A percentile compares a stretch with the other conserved stretches of the same genome.
These are phyloP conservation scores for Muraenolepis orangiensis DNA, from an alignment of 2,797 vertebrate species.

Conservation along the genomic window DNA sequence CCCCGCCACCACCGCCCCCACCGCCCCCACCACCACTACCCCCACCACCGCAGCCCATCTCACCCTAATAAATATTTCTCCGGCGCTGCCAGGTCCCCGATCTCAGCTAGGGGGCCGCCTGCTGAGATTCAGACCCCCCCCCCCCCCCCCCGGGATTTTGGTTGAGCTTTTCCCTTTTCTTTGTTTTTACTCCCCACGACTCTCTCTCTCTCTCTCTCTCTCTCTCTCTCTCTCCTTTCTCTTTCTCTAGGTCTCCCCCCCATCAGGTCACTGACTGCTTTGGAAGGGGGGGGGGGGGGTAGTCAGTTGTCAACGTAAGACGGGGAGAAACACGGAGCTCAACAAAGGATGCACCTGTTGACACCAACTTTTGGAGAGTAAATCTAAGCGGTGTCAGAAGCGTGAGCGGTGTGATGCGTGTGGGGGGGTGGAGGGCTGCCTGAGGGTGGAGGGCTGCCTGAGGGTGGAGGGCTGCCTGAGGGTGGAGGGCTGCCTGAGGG, in stretches of 20 bases:
- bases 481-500: slow-evolving; percentile 27
- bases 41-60: too few relatives aligned
- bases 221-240: slow-evolving; percentile 6
- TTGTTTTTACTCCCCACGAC: slow-evolving; percentile 10
- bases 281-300: too few relatives aligned
- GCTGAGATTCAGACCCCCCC: slow-evolving; percentile 33
- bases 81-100: not conserved
- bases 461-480: slow-evolving; percentile 36
- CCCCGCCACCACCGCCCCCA: not conserved
- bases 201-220: slow-evolving; percentile 30
- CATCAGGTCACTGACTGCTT: slow-evolving; percentile 46
- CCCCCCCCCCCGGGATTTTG: not conserved
- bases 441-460: slow-evolving; percentile 19
- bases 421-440: slow-evolving; percentile 10
- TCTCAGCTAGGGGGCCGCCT: slow-evolving; percentile 52
- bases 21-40: not conserved
- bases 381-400: slow-evolving; percentile 27
- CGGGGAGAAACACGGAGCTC: not conserved
- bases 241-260: not conserved
- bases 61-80: too few relatives aligned
- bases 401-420: slow-evolving; percentile 18
- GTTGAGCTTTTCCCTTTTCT: not conserved
- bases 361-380: slow-evolving; percentile 33
- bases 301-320: not conserved
- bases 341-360: slow-evolving; percentile 40